Percentiles rank a stretch among this genome's conserved stretches.
Evolutionary conservation across 2,888 invertebrate species (phyloP).

Genomic region (Drosophila rubida): DNA sequence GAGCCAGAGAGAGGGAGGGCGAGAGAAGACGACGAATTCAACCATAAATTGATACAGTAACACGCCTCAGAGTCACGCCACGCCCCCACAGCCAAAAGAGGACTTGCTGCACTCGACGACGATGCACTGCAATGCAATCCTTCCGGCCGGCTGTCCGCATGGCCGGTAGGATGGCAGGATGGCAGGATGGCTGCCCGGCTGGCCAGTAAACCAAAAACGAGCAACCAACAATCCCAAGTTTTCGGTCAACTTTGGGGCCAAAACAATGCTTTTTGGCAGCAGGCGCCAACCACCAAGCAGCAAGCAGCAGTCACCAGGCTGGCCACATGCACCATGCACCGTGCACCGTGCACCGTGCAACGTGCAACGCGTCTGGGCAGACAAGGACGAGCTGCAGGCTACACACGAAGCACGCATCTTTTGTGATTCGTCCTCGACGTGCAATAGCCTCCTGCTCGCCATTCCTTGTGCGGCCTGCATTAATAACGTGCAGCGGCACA

Average conservation of each 20-base stretch:
- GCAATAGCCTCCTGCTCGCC: neutral
- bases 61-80: constrained; percentile 58
- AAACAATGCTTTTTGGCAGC: constrained; percentile 64
- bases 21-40: constrained; percentile 70
- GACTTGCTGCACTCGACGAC: constrained; percentile 50
- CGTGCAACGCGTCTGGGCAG: too few species aligned
- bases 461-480: constrained; percentile 29
- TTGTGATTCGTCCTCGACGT: constrained; percentile 39
- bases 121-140: constrained; percentile 52
- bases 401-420: constrained; percentile 63
- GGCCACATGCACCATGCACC: constrained; percentile 14
- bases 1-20: too few species aligned
- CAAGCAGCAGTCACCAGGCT: constrained; percentile 3
- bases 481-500: constrained; percentile 54
- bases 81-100: constrained; percentile 37
- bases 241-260: constrained; percentile 81
- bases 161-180: constrained; percentile 14
- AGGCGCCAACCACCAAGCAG: constrained; percentile 37
- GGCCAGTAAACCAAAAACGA: constrained; percentile 68
- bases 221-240: constrained; percentile 81
- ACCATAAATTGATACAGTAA: constrained; percentile 80
- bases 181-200: constrained; percentile 27
- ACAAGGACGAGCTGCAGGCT: neutral
- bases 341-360: neutral
- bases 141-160: constrained; percentile 31